These are phyloP conservation scores for Caenorhabditis inopinata DNA, from an alignment of 1,140 invertebrate genomes.

Conservation along the genomic window DNA sequence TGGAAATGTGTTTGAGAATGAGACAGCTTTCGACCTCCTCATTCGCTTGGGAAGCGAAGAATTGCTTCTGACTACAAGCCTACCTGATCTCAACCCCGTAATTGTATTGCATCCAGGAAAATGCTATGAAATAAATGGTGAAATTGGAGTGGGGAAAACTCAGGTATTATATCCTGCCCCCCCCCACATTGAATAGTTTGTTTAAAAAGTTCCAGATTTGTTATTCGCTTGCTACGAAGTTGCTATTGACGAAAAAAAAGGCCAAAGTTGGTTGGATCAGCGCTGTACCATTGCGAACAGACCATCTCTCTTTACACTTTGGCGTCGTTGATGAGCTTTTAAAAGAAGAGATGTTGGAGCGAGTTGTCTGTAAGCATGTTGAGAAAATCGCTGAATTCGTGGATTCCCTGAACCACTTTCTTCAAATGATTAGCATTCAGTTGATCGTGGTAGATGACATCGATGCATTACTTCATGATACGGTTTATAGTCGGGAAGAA, in stretches of 20 bases:
- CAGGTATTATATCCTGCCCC: slow-evolving; percentile 14
- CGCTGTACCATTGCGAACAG: not conserved
- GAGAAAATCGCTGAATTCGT: not conserved
- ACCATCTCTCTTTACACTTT: not conserved
- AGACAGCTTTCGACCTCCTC: slow-evolving; percentile 8
- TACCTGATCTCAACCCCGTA: not conserved
- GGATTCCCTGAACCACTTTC: not conserved
- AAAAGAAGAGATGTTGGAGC: not conserved
- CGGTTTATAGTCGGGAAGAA: not conserved
- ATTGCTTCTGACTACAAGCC: not conserved
- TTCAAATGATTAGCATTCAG: not conserved
- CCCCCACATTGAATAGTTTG: too few species aligned
- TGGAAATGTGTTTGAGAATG: not conserved
- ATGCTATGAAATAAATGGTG: slow-evolving; percentile 30
- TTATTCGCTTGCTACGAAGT: not conserved
- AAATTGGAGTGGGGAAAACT: slow-evolving; percentile 32
- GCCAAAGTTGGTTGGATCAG: not conserved
- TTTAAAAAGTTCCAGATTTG: not conserved
- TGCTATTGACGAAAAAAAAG: not conserved
- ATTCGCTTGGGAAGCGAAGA: not conserved
- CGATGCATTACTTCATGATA: not conserved
- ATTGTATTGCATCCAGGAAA: not conserved
- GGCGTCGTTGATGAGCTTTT: not conserved
- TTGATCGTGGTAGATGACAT: slow-evolving; percentile 19
- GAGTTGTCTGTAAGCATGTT: not conserved